These are phyloP conservation scores for Onthophagus sagittarius DNA, from an alignment of 2,888 invertebrate genomes.

Conservation along the genomic window DNA sequence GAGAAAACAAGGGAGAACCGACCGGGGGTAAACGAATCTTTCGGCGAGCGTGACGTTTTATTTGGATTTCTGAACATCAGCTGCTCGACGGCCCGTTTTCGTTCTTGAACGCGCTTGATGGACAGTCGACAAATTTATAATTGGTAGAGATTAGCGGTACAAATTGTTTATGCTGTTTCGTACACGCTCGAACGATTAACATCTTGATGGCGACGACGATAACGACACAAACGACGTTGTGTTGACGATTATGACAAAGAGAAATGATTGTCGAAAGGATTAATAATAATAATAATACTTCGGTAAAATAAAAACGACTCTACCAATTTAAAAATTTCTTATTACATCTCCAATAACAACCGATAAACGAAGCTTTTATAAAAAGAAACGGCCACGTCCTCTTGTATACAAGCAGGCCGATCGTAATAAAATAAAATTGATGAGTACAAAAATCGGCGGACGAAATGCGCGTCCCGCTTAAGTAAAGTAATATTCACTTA, in stretches of 20 bases:
- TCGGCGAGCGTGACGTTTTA: neutral
- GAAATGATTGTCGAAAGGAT: neutral
- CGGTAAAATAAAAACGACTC: neutral
- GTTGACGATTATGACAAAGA: neutral
- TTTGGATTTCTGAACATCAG: neutral
- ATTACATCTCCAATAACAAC: neutral
- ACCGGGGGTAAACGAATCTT: neutral
- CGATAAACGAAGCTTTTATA: neutral
- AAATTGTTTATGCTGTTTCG: neutral
- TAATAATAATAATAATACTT: no score
- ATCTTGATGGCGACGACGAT: neutral
- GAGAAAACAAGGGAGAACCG: neutral
- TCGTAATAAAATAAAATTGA: constrained; percentile 8
- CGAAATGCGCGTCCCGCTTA: neutral
- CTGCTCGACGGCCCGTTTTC: neutral
- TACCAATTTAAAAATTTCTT: neutral
- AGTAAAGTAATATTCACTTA: constrained; percentile 6
- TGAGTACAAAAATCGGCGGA: constrained; percentile 4
- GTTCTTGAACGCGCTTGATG: neutral
- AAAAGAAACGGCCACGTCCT: neutral
- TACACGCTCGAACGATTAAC: neutral
- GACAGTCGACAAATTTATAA: neutral
- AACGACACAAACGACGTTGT: neutral
- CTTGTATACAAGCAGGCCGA: neutral
- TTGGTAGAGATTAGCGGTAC: neutral